A percentile compares a stretch with the other conserved stretches of the same genome.
Conservation (phyloP, 2,797 vertebrate genomes). For the Brachymystax lenok region DNA sequence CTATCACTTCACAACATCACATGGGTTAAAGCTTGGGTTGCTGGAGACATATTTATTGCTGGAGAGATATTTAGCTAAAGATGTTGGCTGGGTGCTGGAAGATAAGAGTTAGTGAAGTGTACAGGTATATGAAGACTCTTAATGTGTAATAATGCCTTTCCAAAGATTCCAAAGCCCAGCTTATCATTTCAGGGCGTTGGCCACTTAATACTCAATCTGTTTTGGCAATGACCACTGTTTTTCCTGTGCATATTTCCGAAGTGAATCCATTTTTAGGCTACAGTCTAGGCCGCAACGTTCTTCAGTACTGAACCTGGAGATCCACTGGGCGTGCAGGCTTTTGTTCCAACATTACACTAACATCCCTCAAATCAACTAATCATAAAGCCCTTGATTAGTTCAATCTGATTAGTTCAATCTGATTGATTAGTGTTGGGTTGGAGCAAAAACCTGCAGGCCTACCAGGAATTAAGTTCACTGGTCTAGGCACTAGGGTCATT, state of each 20-base stretch:
- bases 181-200: background rate
- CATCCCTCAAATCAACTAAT: background rate
- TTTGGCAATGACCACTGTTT: background rate
- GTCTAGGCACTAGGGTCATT: background rate
- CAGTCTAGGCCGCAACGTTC: background rate
- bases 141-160: constrained; percentile 17
- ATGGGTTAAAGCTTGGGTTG: no score
- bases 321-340: background rate
- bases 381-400: background rate
- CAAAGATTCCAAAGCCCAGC: background rate
- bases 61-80: background rate
- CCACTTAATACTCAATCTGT: background rate
- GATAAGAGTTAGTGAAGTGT: constrained; percentile 13
- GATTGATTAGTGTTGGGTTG: background rate
- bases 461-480: background rate
- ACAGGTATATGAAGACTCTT: constrained; percentile 22
- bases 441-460: background rate
- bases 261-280: background rate
- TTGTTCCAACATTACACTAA: background rate
- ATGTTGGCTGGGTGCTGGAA: constrained; percentile 38
- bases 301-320: background rate
- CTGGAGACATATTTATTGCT: no score
- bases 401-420: background rate
- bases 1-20: constrained; percentile 23
- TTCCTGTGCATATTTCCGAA: background rate